phyloP scores from a whole-genome alignment of 2,888 invertebrate genomes.

The Amphipyra tragopoginis region DNA sequence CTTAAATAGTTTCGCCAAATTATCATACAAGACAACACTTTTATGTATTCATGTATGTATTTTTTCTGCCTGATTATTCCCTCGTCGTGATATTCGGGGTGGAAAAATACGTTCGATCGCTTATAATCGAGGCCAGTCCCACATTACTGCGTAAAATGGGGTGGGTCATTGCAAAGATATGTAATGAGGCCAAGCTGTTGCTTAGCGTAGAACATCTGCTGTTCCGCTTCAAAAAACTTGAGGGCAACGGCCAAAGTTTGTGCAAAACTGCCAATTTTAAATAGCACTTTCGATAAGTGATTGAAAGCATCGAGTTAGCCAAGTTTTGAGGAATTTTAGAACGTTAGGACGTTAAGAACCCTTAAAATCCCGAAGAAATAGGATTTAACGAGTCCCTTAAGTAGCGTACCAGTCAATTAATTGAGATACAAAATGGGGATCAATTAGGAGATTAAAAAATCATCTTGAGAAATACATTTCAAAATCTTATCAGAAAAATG shows the following conservation, averaged over 20 bases:
- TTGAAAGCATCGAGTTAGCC: slow-evolving; percentile 14
- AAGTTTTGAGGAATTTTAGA: not conserved
- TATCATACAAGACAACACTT: not conserved
- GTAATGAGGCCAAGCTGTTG: slow-evolving; percentile 39
- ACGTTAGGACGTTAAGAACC: not conserved
- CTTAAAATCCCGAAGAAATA: not conserved
- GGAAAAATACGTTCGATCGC: slow-evolving; percentile 20
- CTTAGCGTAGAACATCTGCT: slow-evolving; percentile 15
- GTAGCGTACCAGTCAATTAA: slow-evolving; percentile 17
- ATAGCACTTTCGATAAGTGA: slow-evolving; percentile 24
- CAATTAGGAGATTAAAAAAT: slow-evolving; percentile 14
- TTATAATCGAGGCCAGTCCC: slow-evolving; percentile 38
- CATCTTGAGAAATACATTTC: slow-evolving; percentile 8
- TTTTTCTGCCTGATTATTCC: not conserved
- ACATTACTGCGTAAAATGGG: slow-evolving; percentile 33
- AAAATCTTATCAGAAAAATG: slow-evolving; percentile 1
- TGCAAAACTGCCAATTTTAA: slow-evolving; percentile 14
- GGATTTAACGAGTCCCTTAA: slow-evolving; percentile 1
- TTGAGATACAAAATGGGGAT: slow-evolving; percentile 10
- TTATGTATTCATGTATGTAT: not conserved
- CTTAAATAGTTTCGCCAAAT: not conserved
- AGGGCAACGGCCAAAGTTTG: slow-evolving; percentile 27
- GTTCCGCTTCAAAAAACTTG: slow-evolving; percentile 12
- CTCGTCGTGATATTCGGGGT: slow-evolving; percentile 2
- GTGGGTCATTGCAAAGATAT: slow-evolving; percentile 39